Evolutionary conservation across 1,140 invertebrate genomes (phyloP).

Genomic region (Trypoxylus dichotomus): DNA sequence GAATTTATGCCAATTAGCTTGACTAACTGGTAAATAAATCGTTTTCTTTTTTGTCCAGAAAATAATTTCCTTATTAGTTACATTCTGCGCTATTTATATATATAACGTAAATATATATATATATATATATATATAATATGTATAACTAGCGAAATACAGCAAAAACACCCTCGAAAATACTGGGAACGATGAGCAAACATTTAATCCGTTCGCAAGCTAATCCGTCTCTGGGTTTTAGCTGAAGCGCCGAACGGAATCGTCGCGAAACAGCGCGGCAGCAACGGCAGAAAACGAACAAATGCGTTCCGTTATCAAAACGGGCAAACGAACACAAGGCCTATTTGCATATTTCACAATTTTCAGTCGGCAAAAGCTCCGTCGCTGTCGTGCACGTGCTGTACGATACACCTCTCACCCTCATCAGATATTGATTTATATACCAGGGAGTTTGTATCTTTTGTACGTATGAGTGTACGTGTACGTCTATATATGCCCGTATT

Average conservation of each 20-base stretch:
- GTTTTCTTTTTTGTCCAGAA: too few relatives aligned
- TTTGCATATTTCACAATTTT: conserved; percentile 23
- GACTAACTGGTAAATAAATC: too few relatives aligned
- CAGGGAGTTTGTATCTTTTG: neutral
- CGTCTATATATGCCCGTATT: neutral
- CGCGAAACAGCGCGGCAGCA: neutral
- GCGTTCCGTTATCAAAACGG: conserved; percentile 12
- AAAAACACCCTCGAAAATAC: neutral
- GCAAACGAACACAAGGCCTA: conserved; percentile 18
- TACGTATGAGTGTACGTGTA: neutral
- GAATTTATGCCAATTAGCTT: too few relatives aligned
- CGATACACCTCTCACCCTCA: neutral
- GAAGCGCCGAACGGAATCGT: neutral
- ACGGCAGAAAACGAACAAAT: conserved; percentile 5
- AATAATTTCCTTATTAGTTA: too few relatives aligned
- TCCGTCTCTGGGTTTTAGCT: conserved; percentile 7
- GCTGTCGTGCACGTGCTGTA: neutral
- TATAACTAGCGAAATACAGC: too few relatives aligned
- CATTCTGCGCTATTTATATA: too few relatives aligned
- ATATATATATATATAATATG: too few relatives aligned
- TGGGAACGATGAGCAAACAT: neutral
- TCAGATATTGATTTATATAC: conserved; percentile 21
- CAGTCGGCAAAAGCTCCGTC: conserved; percentile 12
- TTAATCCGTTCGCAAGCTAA: neutral
- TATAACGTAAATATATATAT: too few relatives aligned